Evolutionary conservation across 2,888 invertebrate genomes (phyloP).

Genomic region (Actias luna): DNA sequence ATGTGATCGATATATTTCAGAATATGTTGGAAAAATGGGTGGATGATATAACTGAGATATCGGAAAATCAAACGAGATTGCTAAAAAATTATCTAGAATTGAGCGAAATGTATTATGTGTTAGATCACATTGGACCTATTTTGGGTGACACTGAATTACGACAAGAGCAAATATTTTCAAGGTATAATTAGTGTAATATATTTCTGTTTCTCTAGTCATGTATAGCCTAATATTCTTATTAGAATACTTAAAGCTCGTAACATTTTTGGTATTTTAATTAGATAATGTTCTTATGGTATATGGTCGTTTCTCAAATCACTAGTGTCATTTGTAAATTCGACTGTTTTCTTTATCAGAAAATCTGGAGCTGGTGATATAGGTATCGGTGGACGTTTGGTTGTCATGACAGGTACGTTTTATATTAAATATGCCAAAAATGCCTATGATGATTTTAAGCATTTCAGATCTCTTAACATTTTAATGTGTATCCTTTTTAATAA

Average conservation of each 20-base stretch:
- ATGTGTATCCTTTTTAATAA: neutral
- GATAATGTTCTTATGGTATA: neutral
- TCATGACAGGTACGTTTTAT: slow-evolving; percentile 47
- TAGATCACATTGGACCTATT: slow-evolving; percentile 55
- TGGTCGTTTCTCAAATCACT: neutral
- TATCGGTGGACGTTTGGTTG: slow-evolving; percentile 47
- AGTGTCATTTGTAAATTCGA: neutral
- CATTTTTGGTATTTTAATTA: neutral
- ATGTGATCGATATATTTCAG: slow-evolving; percentile 35
- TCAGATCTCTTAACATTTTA: neutral
- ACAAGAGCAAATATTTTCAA: slow-evolving; percentile 26
- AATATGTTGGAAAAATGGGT: slow-evolving; percentile 60
- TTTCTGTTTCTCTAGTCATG: neutral
- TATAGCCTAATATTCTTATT: neutral
- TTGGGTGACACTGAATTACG: slow-evolving; percentile 53
- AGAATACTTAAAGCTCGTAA: neutral
- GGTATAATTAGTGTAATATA: slow-evolving; percentile 10
- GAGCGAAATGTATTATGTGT: slow-evolving; percentile 58
- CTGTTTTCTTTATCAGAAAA: slow-evolving; percentile 17
- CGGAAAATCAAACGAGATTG: slow-evolving; percentile 45
- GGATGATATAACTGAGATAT: slow-evolving; percentile 52
- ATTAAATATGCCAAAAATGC: neutral
- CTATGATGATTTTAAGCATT: neutral
- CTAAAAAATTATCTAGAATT: slow-evolving; percentile 52
- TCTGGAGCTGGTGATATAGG: slow-evolving; percentile 30